Percentiles rank a stretch among this genome's conserved stretches.
phyloP scores from a whole-genome alignment of 2,888 invertebrate species.

The Melinaea marsaeus region DNA sequence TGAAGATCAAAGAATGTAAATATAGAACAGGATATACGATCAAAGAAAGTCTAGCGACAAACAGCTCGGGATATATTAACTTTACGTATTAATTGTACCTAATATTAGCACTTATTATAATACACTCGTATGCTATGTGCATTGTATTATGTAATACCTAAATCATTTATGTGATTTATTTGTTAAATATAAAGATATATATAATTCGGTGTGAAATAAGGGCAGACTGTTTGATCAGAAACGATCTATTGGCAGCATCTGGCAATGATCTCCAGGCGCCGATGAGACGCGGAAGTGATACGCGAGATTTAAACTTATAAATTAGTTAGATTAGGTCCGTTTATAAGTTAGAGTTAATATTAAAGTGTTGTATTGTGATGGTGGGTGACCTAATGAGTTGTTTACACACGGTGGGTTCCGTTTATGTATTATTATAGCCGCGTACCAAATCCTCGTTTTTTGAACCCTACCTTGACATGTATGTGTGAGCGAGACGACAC shows the following conservation, averaged over 20 bases:
- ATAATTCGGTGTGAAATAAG: slow-evolving; percentile 44
- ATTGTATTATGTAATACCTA: too few species aligned
- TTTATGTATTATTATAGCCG: slow-evolving; percentile 61
- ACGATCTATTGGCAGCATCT: slow-evolving; percentile 72
- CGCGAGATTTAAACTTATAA: slow-evolving; percentile 67
- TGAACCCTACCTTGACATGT: slow-evolving; percentile 78
- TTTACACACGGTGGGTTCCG: slow-evolving; percentile 56
- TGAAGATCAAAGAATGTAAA: too few species aligned
- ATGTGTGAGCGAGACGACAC: slow-evolving; percentile 66
- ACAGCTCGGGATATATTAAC: too few species aligned
- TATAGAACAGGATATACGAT: too few species aligned
- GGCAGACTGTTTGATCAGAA: slow-evolving; percentile 76
- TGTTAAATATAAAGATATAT: too few species aligned
- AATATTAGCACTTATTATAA: too few species aligned
- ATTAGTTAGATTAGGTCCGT: slow-evolving; percentile 23
- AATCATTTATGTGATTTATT: too few species aligned
- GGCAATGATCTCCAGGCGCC: slow-evolving; percentile 72
- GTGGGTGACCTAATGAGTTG: slow-evolving; percentile 59
- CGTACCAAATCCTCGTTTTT: slow-evolving; percentile 71
- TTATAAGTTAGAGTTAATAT: slow-evolving; percentile 10
- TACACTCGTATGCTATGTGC: too few species aligned
- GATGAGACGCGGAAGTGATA: slow-evolving; percentile 63
- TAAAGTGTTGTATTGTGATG: not conserved
- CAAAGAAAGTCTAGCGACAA: too few species aligned
- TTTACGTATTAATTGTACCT: too few species aligned